Percentiles rank a stretch among this genome's conserved stretches.
phyloP scores from a whole-genome alignment of 2,797 vertebrate species.

The Spheniscus humboldti region DNA sequence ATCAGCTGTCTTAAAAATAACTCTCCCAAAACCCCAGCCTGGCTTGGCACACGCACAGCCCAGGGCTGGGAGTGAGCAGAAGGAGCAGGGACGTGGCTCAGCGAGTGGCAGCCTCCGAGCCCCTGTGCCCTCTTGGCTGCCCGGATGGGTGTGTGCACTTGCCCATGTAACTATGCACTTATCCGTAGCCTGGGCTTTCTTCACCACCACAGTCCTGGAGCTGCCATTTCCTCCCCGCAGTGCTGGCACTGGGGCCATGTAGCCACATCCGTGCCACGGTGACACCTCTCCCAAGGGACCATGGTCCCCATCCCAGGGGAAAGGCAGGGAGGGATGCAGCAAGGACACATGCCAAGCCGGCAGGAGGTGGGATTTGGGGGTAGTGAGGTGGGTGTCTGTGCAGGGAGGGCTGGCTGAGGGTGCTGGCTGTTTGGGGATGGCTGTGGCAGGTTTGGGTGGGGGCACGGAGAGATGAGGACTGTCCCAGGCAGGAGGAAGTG shows the following conservation, averaged over 20 bases:
- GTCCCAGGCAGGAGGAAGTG: not conserved
- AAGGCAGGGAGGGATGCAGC: not conserved
- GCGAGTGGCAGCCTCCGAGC: not conserved
- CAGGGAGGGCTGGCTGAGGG: not conserved
- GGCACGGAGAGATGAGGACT: accelerated
- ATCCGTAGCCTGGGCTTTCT: not conserved
- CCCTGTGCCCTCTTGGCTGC: not conserved
- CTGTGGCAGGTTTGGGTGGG: not conserved
- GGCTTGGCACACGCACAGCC: not conserved
- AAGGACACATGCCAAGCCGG: accelerated
- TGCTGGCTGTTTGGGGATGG: not conserved
- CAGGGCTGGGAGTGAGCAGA: not conserved
- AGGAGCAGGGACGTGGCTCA: not conserved
- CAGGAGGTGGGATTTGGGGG: not conserved
- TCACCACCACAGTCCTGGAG: accelerated
- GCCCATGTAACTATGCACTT: accelerated
- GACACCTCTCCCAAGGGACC: not conserved
- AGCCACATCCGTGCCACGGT: not conserved
- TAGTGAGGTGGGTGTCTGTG: accelerated
- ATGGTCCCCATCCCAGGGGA: accelerated
- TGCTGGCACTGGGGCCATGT: accelerated
- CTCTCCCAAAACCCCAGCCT: not conserved
- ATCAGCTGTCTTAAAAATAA: not conserved
- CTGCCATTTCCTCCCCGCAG: not conserved
- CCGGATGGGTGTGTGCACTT: not conserved